Evolutionary conservation across 2,797 vertebrate genomes (phyloP), one percentile per base, ranked within the genome.

Genomic region (Triplophysa yarkandensis): DNA sequence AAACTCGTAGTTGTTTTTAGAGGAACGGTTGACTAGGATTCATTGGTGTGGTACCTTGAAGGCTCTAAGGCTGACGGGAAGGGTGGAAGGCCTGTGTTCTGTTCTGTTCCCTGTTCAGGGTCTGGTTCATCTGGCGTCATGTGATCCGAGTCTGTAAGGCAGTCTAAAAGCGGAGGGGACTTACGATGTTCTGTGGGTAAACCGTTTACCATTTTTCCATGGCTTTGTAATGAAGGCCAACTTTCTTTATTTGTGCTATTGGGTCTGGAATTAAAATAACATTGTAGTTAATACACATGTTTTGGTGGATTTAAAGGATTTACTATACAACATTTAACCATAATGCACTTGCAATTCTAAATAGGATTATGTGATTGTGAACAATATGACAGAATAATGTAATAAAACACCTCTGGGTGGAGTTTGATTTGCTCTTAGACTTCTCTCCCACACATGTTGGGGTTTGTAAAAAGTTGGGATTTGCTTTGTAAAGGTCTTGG

Each of bases 221-320:
- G 95, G 85, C 89, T 90, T 87, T 95, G 94, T 93, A 96, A 92
- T 90, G 94, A 94, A 75, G 95, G 95, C 95, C 95, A 97, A 66
- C 93, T 92, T 85, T 96, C 95, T 94, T 95, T 97, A 89, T 92
- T 94, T 88, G 91, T 95, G 89, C 91, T 93, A 90, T 94, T 95
- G 86, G 89, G 92, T 94, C 95, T 96, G 91, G 82, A 58, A 50
- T 23, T 74, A 36, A 64, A 66, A 69, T 3, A 63, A 63, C 2
- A 9, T 4, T 4, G 13, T 21, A n/a, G 23, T 62, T 52, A 50
- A 71, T 36, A 27, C n/a, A 19, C 16, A n/a, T 5, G 16, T 1
- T 2, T 43, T 4, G 25, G 25, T 13, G 39, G 14, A 11, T 39
- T 39, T 39, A 16, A 10, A 46, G 1, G 0, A 25, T 36, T 16